phyloP scores from a whole-genome alignment of 2,113 vertebrate genomes.

The Daphoenositta chrysoptera region DNA sequence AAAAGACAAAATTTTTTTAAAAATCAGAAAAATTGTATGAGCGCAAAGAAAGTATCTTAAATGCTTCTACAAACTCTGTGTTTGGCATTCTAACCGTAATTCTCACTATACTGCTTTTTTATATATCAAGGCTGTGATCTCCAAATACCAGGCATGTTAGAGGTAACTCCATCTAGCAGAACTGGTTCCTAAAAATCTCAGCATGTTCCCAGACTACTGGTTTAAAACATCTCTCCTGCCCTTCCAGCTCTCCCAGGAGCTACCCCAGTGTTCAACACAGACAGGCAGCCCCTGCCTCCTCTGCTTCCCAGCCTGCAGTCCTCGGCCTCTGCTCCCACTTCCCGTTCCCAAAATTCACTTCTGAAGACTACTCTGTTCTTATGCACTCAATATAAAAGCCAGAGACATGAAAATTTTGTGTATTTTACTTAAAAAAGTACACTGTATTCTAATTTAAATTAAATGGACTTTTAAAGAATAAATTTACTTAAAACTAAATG shows the following conservation, averaged over 20 bases:
- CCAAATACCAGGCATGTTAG: not conserved
- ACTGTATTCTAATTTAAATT: not conserved
- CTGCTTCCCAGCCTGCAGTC: not conserved
- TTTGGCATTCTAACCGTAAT: not conserved
- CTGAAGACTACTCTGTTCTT: not conserved
- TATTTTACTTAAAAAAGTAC: not conserved
- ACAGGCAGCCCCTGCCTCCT: not conserved
- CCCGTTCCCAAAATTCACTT: not conserved
- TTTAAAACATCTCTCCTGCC: not conserved
- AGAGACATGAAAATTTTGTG: not conserved
- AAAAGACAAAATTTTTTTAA: not conserved
- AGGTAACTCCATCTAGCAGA: constrained; percentile 6
- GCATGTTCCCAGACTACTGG: not conserved
- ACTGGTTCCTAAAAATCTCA: constrained; percentile 28
- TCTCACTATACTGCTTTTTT: not conserved
- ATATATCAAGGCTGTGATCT: not conserved
- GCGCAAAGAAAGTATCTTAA: not conserved
- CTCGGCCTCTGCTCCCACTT: not conserved
- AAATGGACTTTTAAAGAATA: not conserved
- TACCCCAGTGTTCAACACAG: not conserved
- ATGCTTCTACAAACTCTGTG: not conserved
- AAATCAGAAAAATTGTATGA: not conserved
- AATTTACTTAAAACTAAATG: not conserved
- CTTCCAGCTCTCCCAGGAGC: not conserved
- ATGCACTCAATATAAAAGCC: not conserved